Evolutionary conservation across 2,888 invertebrate genomes (phyloP).

Genomic region (Melanostoma mellinum): DNA sequence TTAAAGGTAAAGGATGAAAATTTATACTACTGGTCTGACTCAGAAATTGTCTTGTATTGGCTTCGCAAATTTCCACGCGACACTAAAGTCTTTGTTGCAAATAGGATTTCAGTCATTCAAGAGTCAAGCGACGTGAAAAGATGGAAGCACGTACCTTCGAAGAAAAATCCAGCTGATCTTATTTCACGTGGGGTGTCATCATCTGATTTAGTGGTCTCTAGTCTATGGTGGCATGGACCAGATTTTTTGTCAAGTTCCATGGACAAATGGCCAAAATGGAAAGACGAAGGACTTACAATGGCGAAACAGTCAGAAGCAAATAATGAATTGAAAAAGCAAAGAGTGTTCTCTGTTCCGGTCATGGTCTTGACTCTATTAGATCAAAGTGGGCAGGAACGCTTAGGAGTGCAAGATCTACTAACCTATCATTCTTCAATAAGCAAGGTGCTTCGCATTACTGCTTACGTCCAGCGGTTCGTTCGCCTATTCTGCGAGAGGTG

Average conservation of each 20-base stretch:
- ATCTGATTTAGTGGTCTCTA: background rate
- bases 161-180: background rate
- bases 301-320: background rate
- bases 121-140: conserved; percentile 1
- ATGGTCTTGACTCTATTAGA: too few species aligned
- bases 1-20: background rate
- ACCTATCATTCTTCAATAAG: too few species aligned
- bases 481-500: too few species aligned
- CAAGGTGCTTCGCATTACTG: too few species aligned
- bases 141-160: conserved; percentile 4
- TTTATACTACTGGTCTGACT: background rate
- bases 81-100: background rate
- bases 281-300: background rate
- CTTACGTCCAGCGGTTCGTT: too few species aligned
- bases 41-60: conserved; percentile 1
- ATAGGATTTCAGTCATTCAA: background rate
- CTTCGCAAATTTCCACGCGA: background rate
- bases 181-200: conserved; percentile 5
- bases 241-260: background rate
- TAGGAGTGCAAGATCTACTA: too few species aligned
- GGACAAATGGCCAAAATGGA: conserved; percentile 1
- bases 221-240: background rate
- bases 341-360: too few species aligned
- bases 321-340: too few species aligned
- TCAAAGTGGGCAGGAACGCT: too few species aligned